These are phyloP conservation scores for Calliphora vicina DNA, from an alignment of 1,140 invertebrate species.

Conservation along the genomic window DNA sequence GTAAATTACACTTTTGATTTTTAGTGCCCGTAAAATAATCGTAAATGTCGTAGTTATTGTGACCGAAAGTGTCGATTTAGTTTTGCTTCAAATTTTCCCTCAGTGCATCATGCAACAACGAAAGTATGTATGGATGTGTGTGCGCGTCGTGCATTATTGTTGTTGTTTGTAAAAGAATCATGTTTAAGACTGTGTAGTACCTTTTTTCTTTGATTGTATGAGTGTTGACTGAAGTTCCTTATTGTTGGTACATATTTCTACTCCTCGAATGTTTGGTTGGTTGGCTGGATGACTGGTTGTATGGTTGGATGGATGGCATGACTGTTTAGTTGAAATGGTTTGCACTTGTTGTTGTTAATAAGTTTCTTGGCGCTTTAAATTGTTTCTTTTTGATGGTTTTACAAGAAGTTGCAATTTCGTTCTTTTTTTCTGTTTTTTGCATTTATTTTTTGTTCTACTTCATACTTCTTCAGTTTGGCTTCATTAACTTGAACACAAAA, in stretches of 20 bases:
- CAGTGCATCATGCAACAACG: slow-evolving; percentile 46
- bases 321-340: slow-evolving; percentile 36
- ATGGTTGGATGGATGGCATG: neutral
- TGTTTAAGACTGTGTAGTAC: slow-evolving; percentile 46
- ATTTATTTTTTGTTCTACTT: neutral
- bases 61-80: slow-evolving; percentile 61
- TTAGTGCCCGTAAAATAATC: slow-evolving; percentile 63
- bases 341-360: slow-evolving; percentile 59
- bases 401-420: neutral
- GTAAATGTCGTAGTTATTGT: slow-evolving; percentile 63
- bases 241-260: neutral
- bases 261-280: neutral
- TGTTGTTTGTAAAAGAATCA: slow-evolving; percentile 22
- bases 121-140: neutral
- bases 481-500: slow-evolving; percentile 27
- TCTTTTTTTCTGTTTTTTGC: neutral
- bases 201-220: slow-evolving; percentile 37
- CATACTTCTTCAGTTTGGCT: neutral
- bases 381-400: slow-evolving; percentile 38
- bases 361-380: slow-evolving; percentile 47
- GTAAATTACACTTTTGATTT: slow-evolving; percentile 63
- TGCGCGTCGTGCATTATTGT: neutral
- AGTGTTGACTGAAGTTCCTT: neutral
- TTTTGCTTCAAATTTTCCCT: slow-evolving; percentile 49
- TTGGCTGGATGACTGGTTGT: slow-evolving; percentile 4